Percentiles rank a stretch among this genome's conserved stretches.
phyloP scores from a whole-genome alignment of 2,113 vertebrate species.

The Hippolais icterina region DNA sequence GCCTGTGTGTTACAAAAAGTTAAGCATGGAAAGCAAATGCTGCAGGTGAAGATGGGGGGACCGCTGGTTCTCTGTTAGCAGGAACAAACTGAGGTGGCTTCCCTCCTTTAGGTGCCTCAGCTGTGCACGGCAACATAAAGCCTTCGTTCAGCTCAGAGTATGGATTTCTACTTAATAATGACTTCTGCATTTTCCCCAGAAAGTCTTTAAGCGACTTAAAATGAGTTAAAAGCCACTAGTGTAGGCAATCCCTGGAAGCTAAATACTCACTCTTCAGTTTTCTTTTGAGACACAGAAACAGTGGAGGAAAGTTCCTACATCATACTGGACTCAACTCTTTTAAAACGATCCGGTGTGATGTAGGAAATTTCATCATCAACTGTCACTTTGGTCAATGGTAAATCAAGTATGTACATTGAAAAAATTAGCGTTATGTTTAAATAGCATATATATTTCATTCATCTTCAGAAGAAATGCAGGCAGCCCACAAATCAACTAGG shows the following conservation, averaged over 20 bases:
- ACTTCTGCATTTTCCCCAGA: neutral
- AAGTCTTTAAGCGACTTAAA: neutral
- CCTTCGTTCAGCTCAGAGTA: neutral
- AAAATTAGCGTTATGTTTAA: neutral
- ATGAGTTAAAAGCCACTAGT: neutral
- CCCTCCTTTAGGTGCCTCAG: neutral
- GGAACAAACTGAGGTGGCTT: neutral
- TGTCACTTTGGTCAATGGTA: neutral
- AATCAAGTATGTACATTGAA: neutral
- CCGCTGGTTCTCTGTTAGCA: accelerated
- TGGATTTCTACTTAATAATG: neutral
- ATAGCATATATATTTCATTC: neutral
- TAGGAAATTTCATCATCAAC: neutral
- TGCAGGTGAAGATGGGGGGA: neutral
- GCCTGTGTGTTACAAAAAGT: neutral
- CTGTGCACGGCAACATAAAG: accelerated
- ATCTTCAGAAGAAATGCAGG: neutral
- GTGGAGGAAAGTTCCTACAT: neutral
- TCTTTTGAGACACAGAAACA: neutral
- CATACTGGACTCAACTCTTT: neutral
- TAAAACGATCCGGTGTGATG: neutral
- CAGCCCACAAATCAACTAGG: neutral
- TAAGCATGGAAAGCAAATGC: neutral
- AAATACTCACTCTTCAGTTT: neutral
- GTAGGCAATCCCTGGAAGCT: neutral